phyloP scores from a whole-genome alignment of 2,888 invertebrate genomes.

The Isotomurus palustris region DNA sequence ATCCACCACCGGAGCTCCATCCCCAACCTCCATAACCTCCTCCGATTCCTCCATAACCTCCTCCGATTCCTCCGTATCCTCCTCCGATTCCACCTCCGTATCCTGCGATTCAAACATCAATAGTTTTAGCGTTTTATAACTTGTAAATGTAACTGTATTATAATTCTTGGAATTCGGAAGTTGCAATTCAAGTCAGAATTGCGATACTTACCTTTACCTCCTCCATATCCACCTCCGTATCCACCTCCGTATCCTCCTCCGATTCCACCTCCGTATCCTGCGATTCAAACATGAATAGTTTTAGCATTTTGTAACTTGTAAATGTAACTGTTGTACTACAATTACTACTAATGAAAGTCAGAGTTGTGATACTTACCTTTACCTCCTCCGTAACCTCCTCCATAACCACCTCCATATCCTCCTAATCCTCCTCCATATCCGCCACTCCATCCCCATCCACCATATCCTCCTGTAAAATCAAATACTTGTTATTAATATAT shows the following conservation, averaged over 20 bases:
- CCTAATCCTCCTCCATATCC: constrained; percentile 13
- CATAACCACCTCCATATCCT: constrained; percentile 15
- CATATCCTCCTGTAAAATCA: constrained; percentile 9
- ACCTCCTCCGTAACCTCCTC: constrained; percentile 6
- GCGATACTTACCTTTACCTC: too few relatives aligned
- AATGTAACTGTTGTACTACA: not conserved
- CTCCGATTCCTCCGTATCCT: constrained; percentile 7
- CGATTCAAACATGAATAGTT: not conserved
- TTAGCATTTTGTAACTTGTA: not conserved
- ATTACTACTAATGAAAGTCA: not conserved
- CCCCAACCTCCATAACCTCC: constrained; percentile 19
- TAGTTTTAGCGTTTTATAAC: not conserved
- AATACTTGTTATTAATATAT: not conserved
- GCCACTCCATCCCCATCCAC: constrained; percentile 24
- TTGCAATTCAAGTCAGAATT: too few relatives aligned
- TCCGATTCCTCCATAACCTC: constrained; percentile 11
- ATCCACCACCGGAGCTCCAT: constrained; percentile 12
- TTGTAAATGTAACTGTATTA: too few relatives aligned
- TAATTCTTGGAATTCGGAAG: too few relatives aligned
- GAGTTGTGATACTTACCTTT: not conserved
- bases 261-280: constrained; percentile 1
- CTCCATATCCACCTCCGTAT: constrained; percentile 2
- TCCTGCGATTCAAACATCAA: not conserved
- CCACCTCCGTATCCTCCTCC: constrained; percentile 1
- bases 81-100: not conserved